phyloP scores from a whole-genome alignment of 2,888 invertebrate species.

The Fragum fragum region DNA sequence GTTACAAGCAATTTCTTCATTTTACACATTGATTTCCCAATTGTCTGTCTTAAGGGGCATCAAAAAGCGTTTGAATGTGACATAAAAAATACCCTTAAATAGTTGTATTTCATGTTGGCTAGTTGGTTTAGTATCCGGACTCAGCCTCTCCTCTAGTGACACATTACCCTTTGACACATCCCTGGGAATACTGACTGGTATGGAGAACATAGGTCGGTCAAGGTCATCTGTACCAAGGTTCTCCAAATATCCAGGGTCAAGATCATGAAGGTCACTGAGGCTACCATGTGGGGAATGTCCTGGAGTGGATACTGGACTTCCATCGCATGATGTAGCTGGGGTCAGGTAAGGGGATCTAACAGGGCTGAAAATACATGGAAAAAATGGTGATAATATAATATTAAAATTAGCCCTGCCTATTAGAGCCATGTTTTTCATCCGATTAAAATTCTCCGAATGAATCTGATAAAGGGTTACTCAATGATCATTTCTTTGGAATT shows the following conservation, averaged over 20 bases:
- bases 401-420: no score
- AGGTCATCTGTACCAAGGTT: conserved; percentile 6
- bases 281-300: conserved; percentile 78
- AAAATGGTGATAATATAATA: no score
- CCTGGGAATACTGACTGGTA: conserved; percentile 60
- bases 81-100: conserved; percentile 74
- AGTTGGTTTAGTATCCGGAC: conserved; percentile 64
- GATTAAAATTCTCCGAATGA: no score
- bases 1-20: no score
- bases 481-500: no score
- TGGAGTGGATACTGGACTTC: conserved; percentile 81
- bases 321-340: conserved; percentile 78
- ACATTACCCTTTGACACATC: conserved; percentile 24
- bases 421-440: no score
- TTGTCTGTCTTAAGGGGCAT: no score
- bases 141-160: conserved; percentile 54
- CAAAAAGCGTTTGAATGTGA: no score
- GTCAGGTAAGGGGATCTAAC: conserved; percentile 71
- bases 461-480: no score
- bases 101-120: conserved; percentile 71
- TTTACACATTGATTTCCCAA: no score
- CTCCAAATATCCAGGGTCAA: conserved; percentile 2
- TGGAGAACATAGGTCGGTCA: conserved; percentile 63
- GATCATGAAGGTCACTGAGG: conserved; percentile 41
- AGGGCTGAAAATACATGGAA: conserved; percentile 76